A percentile compares a stretch with the other conserved stretches of the same genome.
Evolutionary conservation across 2,888 invertebrate species (phyloP).

Genomic region (Agrotis clavis): DNA sequence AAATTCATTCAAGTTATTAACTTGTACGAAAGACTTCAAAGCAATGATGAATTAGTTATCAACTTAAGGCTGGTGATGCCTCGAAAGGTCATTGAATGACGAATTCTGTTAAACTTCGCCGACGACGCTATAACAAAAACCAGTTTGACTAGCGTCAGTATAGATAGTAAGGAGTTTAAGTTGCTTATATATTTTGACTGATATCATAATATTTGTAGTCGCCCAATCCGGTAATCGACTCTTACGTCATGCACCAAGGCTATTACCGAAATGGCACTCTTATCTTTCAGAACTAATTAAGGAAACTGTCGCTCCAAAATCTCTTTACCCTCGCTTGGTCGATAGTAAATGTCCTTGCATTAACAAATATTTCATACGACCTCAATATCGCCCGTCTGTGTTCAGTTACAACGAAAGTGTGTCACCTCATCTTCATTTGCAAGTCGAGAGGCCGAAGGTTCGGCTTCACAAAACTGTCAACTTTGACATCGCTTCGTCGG

Average conservation of each 20-base stretch:
- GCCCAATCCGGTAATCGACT: slow-evolving; percentile 28
- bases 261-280: slow-evolving; percentile 43
- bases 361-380: slow-evolving; percentile 53
- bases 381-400: slow-evolving; percentile 41
- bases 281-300: slow-evolving; percentile 51
- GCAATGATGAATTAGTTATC: slow-evolving; percentile 4
- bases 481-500: slow-evolving; percentile 37
- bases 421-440: slow-evolving; percentile 58
- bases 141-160: slow-evolving; percentile 23
- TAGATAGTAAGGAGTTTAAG: neutral
- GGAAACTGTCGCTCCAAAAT: slow-evolving; percentile 47
- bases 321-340: slow-evolving; percentile 43
- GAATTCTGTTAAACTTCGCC: slow-evolving; percentile 10
- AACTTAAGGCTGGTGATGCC: neutral
- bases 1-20: neutral
- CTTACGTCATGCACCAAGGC: slow-evolving; percentile 45
- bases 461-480: slow-evolving; percentile 45
- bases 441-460: slow-evolving; percentile 54
- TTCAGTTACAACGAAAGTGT: slow-evolving; percentile 47
- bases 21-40: slow-evolving; percentile 10
- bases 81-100: slow-evolving; percentile 17
- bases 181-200: slow-evolving; percentile 29
- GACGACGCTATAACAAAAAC: slow-evolving; percentile 26
- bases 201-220: slow-evolving; percentile 19
- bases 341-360: slow-evolving; percentile 49